Evolutionary conservation across 2,797 vertebrate genomes (phyloP).

Genomic region (Amblyraja radiata): DNA sequence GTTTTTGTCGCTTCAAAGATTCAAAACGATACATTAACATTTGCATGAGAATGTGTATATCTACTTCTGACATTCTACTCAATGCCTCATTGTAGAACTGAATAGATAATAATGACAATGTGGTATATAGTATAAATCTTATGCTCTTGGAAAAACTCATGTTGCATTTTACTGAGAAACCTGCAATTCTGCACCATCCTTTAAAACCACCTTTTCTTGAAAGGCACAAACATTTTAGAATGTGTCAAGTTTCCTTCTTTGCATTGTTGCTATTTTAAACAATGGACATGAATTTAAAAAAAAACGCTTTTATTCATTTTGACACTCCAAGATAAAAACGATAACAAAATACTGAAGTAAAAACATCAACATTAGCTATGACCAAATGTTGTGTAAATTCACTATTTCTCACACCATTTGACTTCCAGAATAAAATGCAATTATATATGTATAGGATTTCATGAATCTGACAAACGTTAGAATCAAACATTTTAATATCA

Average conservation of each 20-base stretch:
- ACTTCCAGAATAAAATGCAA: slow-evolving; percentile 18
- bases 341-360: not conserved
- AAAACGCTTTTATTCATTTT: not conserved
- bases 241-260: slow-evolving; percentile 47
- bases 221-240: slow-evolving; percentile 47
- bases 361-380: not conserved
- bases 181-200: not conserved
- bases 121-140: not conserved
- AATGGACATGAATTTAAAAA: slow-evolving; percentile 40
- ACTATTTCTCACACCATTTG: not conserved
- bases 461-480: not conserved
- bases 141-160: not conserved
- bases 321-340: not conserved
- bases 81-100: slow-evolving; percentile 41
- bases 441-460: not conserved
- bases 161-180: slow-evolving; percentile 5
- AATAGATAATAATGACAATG: not conserved
- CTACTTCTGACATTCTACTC: slow-evolving; percentile 47
- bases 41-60: slow-evolving; percentile 47
- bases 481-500: not conserved
- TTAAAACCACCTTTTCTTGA: not conserved
- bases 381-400: not conserved
- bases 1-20: slow-evolving; percentile 42
- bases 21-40: slow-evolving; percentile 52
- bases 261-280: slow-evolving; percentile 44